phyloP scores from a whole-genome alignment of 2,113 vertebrate species.

The Neogobius melanostomus region DNA sequence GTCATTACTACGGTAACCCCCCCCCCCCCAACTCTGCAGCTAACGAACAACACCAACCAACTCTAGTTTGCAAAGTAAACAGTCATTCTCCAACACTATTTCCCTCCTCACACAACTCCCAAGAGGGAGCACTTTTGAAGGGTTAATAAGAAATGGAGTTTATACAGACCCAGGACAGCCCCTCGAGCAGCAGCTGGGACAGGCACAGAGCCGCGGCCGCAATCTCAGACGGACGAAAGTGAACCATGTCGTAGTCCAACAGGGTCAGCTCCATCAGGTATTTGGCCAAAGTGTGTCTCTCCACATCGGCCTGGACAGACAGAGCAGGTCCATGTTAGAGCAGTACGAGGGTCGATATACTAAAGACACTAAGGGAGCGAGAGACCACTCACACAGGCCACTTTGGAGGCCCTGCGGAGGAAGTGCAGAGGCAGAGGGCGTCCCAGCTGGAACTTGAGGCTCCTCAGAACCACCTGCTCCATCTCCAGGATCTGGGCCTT shows the following conservation, averaged over 20 bases:
- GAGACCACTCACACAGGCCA: slow-evolving; percentile 78
- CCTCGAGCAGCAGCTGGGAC: slow-evolving; percentile 84
- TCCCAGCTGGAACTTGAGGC: slow-evolving; percentile 86
- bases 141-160: too few species aligned
- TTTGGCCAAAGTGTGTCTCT: slow-evolving; percentile 89
- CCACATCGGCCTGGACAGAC: slow-evolving; percentile 80
- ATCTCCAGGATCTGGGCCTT: slow-evolving; percentile 85
- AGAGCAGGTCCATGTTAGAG: background rate
- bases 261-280: slow-evolving; percentile 94
- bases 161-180: slow-evolving; percentile 83
- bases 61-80: too few species aligned
- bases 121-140: too few species aligned
- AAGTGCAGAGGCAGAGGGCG: slow-evolving; percentile 92
- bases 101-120: too few species aligned
- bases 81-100: too few species aligned
- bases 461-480: slow-evolving; percentile 84
- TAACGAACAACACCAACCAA: too few species aligned
- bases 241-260: slow-evolving; percentile 92
- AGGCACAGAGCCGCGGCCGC: slow-evolving; percentile 88
- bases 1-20: too few species aligned
- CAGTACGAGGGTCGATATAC: too few species aligned
- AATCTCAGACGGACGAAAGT: slow-evolving; percentile 86
- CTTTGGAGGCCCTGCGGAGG: slow-evolving; percentile 90
- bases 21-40: too few species aligned
- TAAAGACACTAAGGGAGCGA: background rate